phyloP scores from a whole-genome alignment of 2,113 vertebrate species.

The Sciurus niger region DNA sequence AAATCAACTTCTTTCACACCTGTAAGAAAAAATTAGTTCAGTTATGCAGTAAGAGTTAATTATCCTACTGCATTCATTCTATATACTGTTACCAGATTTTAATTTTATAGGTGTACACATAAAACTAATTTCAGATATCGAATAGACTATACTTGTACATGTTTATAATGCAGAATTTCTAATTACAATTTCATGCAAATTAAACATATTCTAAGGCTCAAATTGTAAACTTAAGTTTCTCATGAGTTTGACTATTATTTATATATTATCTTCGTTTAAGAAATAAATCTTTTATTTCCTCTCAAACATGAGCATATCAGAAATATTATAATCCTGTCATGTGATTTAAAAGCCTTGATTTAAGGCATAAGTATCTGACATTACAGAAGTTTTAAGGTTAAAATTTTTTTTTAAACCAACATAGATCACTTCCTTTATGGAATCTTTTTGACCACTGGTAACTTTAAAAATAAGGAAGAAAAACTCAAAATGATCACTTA shows the following conservation, averaged over 20 bases:
- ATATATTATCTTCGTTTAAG: slow-evolving; percentile 63
- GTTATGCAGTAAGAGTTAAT: not conserved
- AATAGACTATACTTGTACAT: not conserved
- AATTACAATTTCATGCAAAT: slow-evolving; percentile 59
- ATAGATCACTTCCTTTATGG: slow-evolving; percentile 42
- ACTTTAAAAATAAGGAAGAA: slow-evolving; percentile 64
- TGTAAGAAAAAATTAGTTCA: slow-evolving; percentile 38
- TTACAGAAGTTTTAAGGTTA: slow-evolving; percentile 49
- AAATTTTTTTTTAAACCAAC: slow-evolving; percentile 59
- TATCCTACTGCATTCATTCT: not conserved
- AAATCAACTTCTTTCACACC: slow-evolving; percentile 38
- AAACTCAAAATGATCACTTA: slow-evolving; percentile 34
- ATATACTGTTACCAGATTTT: slow-evolving; percentile 20
- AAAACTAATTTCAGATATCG: slow-evolving; percentile 53
- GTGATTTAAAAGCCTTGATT: slow-evolving; percentile 55
- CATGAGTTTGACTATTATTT: slow-evolving; percentile 10
- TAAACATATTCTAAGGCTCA: slow-evolving; percentile 53
- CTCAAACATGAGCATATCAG: slow-evolving; percentile 8
- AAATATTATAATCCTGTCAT: slow-evolving; percentile 16
- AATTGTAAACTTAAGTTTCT: slow-evolving; percentile 60
- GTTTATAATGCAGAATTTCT: slow-evolving; percentile 50
- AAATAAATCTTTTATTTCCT: slow-evolving; percentile 18
- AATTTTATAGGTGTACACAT: slow-evolving; percentile 10
- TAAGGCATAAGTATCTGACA: slow-evolving; percentile 46
- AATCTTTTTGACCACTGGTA: slow-evolving; percentile 50